Conservation (phyloP, 92 coral and sea anemone species). For the Porites divaricata region DNA sequence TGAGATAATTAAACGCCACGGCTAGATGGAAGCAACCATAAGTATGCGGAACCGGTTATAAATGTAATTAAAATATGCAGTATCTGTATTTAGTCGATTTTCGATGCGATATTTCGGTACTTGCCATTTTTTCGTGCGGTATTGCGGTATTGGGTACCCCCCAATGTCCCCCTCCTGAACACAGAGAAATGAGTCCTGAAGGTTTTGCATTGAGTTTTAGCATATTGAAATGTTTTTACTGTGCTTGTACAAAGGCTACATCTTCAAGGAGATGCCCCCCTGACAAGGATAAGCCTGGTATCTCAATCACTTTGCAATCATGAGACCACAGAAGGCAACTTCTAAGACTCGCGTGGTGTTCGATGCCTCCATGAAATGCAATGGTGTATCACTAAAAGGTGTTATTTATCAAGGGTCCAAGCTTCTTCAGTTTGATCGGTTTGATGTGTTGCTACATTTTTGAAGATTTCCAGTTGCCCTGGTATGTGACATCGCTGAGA, state of each 20-base stretch:
- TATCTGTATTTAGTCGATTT: too few species aligned
- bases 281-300: slow-evolving; percentile 51
- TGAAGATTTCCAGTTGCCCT: slow-evolving; percentile 65
- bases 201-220: not conserved
- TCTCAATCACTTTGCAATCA: slow-evolving; percentile 66
- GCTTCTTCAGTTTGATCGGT: slow-evolving; percentile 48
- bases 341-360: slow-evolving; percentile 71
- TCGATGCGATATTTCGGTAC: too few species aligned
- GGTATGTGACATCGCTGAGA: slow-evolving; percentile 72
- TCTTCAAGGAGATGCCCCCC: slow-evolving; percentile 10
- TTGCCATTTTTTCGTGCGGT: too few species aligned
- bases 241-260: slow-evolving; percentile 53
- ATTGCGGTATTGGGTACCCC: too few species aligned
- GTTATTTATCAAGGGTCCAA: slow-evolving; percentile 68
- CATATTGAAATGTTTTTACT: slow-evolving; percentile 39
- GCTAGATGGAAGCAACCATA: too few species aligned
- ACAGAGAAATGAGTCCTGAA: too few species aligned
- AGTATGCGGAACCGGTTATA: too few species aligned
- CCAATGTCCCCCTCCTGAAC: too few species aligned
- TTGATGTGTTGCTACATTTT: slow-evolving; percentile 53
- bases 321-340: slow-evolving; percentile 66
- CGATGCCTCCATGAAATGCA: slow-evolving; percentile 64
- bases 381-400: slow-evolving; percentile 66
- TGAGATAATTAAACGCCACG: too few species aligned
- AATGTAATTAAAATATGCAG: too few species aligned